Base-by-base conservation (phyloP, 2,888 invertebrate genomes). In the Mongoloraphidia duomilia region DNA sequence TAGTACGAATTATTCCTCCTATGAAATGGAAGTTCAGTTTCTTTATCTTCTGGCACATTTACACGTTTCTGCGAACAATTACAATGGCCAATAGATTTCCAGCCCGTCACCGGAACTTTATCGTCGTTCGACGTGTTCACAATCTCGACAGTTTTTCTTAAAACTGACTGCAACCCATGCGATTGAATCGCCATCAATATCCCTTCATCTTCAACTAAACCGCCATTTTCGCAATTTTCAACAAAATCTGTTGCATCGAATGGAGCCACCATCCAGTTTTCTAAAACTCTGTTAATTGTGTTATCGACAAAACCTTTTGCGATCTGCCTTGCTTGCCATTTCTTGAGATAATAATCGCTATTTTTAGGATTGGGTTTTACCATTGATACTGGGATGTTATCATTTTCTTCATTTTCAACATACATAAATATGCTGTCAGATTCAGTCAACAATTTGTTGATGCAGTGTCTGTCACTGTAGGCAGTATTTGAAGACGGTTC, bases 181-280 rank as follows among this genome's bases (percentile, higher is more conserved):
- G 80, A 79, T 48, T 78, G 78, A 57, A 84, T 84, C 4, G 84
- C 84, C 82, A 82, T 83, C 34, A 79, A 66, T 49, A 84, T 82
- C 1, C 82, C 83, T 61, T 80, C 79, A 59, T 82, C 79, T 65
- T 82, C 82, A 59, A 82, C 72, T 51, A 74, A 73, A 35, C 76
- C 74, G 53, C 73, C 74, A 41, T 69, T 71, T 9, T 73, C 72
- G 37, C 72, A 63, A 54, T 75, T 71, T 55, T 77, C 75, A 12
- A 76, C 69, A 50, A 75, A 72, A 50, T 76, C 73, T 13, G 71
- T 68, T 35, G 73, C 71, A 56, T 71, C 68, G 42, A 71, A 60
- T 10, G 75, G 73, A 35, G 70, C 67, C 38, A 73, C 64, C 53
- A 73, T 71, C 69, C 75, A 77, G 17, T 72, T 72, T 59, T 83